Base-by-base conservation (phyloP, 2,797 vertebrate genomes). In the Platyrinchus mystaceus region DNA sequence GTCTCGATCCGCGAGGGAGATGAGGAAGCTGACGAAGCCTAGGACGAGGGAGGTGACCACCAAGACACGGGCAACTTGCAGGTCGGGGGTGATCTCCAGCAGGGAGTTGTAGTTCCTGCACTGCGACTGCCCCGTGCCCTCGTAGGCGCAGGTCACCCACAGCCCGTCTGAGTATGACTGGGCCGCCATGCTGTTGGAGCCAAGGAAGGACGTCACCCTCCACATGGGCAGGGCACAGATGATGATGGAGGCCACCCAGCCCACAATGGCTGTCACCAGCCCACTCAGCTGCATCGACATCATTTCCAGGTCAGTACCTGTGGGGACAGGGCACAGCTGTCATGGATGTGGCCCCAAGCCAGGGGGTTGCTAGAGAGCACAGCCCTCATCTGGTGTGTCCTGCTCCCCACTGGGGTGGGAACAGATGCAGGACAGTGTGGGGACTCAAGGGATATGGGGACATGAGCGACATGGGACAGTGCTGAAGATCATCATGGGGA, bases 81-180 rank as follows among this genome's bases (percentile, higher is more conserved):
- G 97, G 74, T 98, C 98, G 0, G 98, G 97, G 2, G 98, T 97
- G 95, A 99, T 97, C 90, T 99, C 98, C 96, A 98, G 95, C 79
- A 99, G 94, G 19, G 98, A 98, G 36, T 98, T 98, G 0, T 99
- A 99, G 43, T 95, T 97, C 91, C 99, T 99, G 91, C 98, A 99
- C 96, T 99, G 99, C 98, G 98, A 97, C 97, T 99, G 98, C 15
- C 98, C 98, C 0, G 98, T 98, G 97, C 97, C 98, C 92, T 99
- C 98, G 1, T 98, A 98, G 88, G 98, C 98, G 0, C 99, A 99
- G 81, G 97, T 98, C 98, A 99, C 98, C 98, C 98, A 99, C 93
- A 99, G 86, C 46, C 98, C 99, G 50, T 99, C 98, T 98, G 98
- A 98, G 97, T 98, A 99, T 73, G 99, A 98, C 98, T 99, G 99